Conservation (phyloP, 2,888 invertebrate genomes). For the Drosophila greeni region DNA sequence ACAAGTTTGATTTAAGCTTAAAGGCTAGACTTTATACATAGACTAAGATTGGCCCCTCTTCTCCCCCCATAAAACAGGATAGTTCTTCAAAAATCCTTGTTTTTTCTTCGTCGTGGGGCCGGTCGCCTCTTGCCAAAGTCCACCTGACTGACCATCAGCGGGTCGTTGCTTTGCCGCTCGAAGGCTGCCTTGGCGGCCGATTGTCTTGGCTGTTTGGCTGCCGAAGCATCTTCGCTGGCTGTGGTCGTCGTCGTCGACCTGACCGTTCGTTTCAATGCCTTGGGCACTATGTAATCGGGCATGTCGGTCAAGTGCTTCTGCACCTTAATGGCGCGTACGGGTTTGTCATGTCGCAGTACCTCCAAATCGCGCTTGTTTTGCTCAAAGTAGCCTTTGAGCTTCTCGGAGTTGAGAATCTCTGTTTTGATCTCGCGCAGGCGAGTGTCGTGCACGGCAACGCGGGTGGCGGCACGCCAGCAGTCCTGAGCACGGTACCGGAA, state of each 20-base stretch:
- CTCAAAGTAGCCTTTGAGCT: conserved; percentile 94
- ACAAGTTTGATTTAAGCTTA: background rate
- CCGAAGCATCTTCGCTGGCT: conserved; percentile 2
- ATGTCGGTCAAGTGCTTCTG: conserved; percentile 93
- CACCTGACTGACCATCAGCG: conserved; percentile 76
- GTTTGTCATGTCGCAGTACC: conserved; percentile 90
- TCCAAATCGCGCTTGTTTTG: conserved; percentile 93
- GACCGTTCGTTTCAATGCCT: conserved; percentile 84
- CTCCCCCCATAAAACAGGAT: background rate
- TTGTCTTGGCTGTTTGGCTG: conserved; percentile 48
- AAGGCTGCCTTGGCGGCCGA: conserved; percentile 74
- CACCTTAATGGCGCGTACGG: conserved; percentile 89
- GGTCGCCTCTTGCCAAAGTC: conserved; percentile 73
- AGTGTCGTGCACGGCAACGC: conserved; percentile 95
- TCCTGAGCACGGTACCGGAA: conserved; percentile 96
- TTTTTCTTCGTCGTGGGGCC: conserved; percentile 31
- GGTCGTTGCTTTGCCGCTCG: conserved; percentile 75
- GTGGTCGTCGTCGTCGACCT: conserved; percentile 8
- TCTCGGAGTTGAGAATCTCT: conserved; percentile 94
- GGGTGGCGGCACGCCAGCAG: conserved; percentile 96
- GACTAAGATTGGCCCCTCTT: background rate
- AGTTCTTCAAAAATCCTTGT: conserved; percentile 12
- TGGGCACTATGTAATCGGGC: conserved; percentile 94
- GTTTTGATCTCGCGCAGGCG: conserved; percentile 96
- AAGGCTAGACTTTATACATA: background rate